These are phyloP conservation scores for Platyrinchus mystaceus DNA, from an alignment of 2,797 vertebrate species.

Conservation along the genomic window DNA sequence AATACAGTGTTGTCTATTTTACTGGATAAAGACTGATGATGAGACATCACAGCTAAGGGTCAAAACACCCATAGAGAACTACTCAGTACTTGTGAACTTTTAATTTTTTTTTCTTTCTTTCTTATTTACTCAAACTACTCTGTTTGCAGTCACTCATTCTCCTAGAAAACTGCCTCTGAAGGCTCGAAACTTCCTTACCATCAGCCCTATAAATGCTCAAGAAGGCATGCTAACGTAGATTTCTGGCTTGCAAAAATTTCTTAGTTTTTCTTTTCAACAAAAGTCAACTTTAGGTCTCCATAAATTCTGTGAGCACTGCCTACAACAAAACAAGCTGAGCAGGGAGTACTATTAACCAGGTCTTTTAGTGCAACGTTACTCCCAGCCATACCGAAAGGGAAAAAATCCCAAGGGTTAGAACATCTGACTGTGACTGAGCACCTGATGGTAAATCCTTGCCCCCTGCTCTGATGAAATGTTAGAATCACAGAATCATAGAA, in stretches of 20 bases:
- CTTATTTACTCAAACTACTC: background rate
- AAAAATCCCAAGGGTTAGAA: background rate
- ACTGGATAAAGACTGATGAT: background rate
- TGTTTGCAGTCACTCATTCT: background rate
- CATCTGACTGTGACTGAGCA: background rate
- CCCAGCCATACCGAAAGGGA: background rate
- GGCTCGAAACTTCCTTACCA: background rate
- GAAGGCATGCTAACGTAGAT: background rate
- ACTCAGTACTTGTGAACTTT: background rate
- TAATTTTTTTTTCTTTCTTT: background rate
- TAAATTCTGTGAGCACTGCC: background rate
- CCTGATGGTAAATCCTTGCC: background rate
- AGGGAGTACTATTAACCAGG: background rate
- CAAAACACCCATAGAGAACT: background rate
- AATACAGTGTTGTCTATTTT: background rate
- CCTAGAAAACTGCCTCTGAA: background rate
- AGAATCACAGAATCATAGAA: background rate
- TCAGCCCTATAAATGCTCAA: background rate
- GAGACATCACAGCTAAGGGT: background rate
- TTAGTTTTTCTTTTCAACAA: background rate
- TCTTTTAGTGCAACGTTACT: background rate
- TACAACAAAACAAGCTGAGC: background rate
- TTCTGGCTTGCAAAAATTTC: background rate
- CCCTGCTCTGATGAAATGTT: background rate
- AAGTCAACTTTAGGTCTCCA: background rate